phyloP scores from a whole-genome alignment of 2,888 invertebrate species.

The Nudaria mundana region DNA sequence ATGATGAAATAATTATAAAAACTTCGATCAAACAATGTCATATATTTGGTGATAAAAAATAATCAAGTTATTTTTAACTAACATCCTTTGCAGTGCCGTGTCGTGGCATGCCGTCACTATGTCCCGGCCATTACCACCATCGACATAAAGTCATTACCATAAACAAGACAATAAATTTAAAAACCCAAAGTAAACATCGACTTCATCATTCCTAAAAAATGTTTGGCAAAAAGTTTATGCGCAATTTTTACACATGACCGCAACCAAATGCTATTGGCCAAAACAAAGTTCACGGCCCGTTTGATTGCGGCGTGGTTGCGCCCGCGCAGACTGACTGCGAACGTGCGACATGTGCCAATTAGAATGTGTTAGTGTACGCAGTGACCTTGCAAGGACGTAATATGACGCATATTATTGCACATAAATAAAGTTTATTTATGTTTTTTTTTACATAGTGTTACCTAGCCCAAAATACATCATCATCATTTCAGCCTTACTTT shows the following conservation, averaged over 20 bases:
- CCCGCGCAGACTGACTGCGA: constrained; percentile 8
- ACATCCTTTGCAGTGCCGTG: no score
- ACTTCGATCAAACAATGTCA: no score
- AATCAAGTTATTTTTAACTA: no score
- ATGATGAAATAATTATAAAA: no score
- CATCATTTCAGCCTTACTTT: no score
- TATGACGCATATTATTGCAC: not conserved
- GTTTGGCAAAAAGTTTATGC: constrained; percentile 8
- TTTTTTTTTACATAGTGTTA: no score
- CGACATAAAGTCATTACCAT: not conserved
- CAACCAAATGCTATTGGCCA: constrained; percentile 15
- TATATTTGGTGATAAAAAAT: no score
- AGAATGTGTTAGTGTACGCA: constrained; percentile 11
- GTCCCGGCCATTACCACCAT: no score
- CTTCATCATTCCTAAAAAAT: not conserved
- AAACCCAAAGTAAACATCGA: not conserved
- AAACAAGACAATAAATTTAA: constrained; percentile 4
- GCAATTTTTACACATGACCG: constrained; percentile 5
- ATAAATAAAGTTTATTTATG: no score
- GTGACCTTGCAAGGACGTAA: constrained; percentile 25
- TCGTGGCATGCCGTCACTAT: no score
- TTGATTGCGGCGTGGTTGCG: constrained; percentile 19
- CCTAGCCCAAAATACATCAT: no score
- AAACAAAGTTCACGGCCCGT: constrained; percentile 28
- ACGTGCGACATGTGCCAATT: constrained; percentile 18